A percentile compares a stretch with the other conserved stretches of the same genome.
These are phyloP conservation scores for Pteropus rufus DNA, from an alignment of 2,797 vertebrate species.

Conservation along the genomic window DNA sequence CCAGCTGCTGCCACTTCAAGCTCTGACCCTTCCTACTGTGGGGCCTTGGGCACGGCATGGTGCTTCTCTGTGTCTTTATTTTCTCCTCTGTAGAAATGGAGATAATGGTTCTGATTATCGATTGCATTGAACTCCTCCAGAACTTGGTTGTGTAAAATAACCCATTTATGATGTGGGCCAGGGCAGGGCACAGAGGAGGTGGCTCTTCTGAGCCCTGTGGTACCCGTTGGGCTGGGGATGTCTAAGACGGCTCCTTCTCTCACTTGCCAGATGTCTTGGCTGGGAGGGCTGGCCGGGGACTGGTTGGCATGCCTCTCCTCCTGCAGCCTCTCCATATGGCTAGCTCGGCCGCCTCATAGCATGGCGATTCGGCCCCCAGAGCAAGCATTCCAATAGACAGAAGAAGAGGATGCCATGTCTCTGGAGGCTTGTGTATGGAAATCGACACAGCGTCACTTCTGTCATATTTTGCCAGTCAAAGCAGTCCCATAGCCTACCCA, in stretches of 20 bases:
- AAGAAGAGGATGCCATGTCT: neutral
- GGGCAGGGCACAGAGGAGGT: neutral
- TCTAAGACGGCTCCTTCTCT: neutral
- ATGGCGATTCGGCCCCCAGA: neutral
- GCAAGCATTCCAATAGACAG: no score
- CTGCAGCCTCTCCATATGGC: accelerated
- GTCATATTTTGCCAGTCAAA: neutral
- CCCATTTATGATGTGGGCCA: neutral
- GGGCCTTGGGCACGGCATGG: accelerated
- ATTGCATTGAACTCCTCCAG: neutral
- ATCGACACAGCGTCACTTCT: neutral
- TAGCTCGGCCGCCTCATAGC: neutral
- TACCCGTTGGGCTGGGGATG: neutral
- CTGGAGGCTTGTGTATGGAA: neutral
- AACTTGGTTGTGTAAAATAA: no score
- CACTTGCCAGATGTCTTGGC: neutral
- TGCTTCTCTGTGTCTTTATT: neutral
- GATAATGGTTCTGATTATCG: neutral
- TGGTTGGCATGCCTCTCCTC: accelerated
- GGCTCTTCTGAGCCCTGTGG: neutral
- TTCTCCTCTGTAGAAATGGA: neutral
- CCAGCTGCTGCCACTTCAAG: neutral
- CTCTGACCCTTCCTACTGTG: neutral
- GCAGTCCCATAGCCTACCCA: neutral
- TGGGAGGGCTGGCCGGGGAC: neutral